These are phyloP conservation scores for Monochamus alternatus DNA, from an alignment of 2,888 invertebrate species.

Conservation along the genomic window DNA sequence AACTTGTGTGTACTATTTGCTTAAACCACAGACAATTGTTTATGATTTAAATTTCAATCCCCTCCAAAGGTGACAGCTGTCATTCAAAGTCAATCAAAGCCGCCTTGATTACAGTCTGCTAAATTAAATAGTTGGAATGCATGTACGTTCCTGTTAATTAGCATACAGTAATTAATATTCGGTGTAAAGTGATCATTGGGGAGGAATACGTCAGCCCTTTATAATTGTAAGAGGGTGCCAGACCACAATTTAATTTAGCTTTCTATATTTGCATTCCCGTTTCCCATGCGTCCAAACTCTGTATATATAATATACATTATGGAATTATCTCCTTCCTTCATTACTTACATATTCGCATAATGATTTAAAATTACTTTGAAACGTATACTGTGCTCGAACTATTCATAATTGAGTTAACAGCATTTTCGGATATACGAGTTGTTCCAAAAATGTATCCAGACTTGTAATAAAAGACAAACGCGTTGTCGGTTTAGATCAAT, in stretches of 20 bases:
- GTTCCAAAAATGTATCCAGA: no score
- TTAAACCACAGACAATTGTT: no score
- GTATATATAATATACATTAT: no score
- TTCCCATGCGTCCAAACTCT: neutral
- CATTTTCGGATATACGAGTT: no score
- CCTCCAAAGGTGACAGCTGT: neutral
- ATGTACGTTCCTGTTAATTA: neutral
- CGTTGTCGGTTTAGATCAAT: no score
- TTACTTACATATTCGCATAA: no score
- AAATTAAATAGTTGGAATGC: slow-evolving; percentile 12
- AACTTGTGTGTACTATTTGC: no score
- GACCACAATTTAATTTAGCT: slow-evolving; percentile 3
- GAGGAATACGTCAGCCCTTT: neutral
- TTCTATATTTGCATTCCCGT: neutral
- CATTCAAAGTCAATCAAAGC: neutral
- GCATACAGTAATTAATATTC: slow-evolving; percentile 4
- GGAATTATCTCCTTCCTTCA: no score
- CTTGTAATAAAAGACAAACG: no score
- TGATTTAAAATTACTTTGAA: no score
- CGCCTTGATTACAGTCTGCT: neutral
- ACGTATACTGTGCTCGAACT: no score
- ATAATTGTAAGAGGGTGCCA: neutral
- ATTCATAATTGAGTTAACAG: no score
- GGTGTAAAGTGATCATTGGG: slow-evolving; percentile 1
- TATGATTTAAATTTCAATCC: neutral